phyloP scores from a whole-genome alignment of 2,888 invertebrate species.

The Catocala sponsa region DNA sequence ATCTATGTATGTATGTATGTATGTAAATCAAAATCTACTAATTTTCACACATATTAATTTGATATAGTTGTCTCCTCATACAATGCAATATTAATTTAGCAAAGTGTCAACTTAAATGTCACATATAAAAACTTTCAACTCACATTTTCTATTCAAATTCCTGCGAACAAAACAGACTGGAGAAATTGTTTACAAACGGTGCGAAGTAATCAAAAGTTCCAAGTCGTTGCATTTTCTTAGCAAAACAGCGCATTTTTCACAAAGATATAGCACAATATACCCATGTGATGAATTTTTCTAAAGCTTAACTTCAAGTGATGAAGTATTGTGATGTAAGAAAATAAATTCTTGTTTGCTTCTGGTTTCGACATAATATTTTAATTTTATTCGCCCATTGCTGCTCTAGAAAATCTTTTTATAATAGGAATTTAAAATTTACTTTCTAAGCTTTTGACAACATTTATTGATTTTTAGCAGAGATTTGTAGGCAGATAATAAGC shows the following conservation, averaged over 20 bases:
- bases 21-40: too few relatives aligned
- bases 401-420: too few relatives aligned
- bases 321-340: conserved; percentile 33
- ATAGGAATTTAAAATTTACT: too few relatives aligned
- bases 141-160: conserved; percentile 5
- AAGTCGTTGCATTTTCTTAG: conserved; percentile 25
- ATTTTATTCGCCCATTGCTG: too few relatives aligned
- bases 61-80: too few relatives aligned
- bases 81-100: too few relatives aligned
- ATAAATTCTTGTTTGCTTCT: conserved; percentile 29
- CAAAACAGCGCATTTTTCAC: conserved; percentile 24
- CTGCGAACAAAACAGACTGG: conserved; percentile 2
- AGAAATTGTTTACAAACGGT: conserved; percentile 6
- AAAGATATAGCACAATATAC: conserved; percentile 18
- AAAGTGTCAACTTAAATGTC: too few relatives aligned
- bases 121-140: background rate
- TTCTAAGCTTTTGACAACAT: too few relatives aligned
- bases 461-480: too few relatives aligned
- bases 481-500: too few relatives aligned
- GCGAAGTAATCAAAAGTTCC: conserved; percentile 5
- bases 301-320: conserved; percentile 33
- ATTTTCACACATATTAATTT: conserved; percentile 9
- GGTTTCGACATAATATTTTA: background rate
- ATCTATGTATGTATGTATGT: too few relatives aligned
- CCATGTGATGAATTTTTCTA: conserved; percentile 39